A percentile compares a stretch with the other conserved stretches of the same genome.
Conservation (phyloP, 2,113 vertebrate genomes). For the Oryzias celebensis region DNA sequence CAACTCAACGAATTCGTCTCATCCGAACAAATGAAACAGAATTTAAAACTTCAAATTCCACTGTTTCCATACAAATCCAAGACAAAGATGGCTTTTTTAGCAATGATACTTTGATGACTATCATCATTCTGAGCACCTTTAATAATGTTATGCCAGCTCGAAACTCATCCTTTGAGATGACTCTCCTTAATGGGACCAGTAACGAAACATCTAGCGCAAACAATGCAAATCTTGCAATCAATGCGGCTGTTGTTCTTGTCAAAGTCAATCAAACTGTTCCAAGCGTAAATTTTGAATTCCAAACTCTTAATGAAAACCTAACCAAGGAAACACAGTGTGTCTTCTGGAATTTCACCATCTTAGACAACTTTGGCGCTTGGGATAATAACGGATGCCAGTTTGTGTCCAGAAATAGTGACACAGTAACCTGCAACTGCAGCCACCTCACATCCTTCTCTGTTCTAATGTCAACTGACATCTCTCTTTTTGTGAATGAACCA, state of each 20-base stretch:
- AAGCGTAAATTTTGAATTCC: slow-evolving; percentile 71
- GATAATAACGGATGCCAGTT: slow-evolving; percentile 64
- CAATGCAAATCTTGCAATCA: slow-evolving; percentile 53
- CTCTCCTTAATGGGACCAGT: slow-evolving; percentile 7
- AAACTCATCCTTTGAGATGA: slow-evolving; percentile 6
- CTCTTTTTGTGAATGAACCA: too few species aligned
- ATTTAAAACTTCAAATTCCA: slow-evolving; percentile 35
- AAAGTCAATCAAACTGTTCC: slow-evolving; percentile 55
- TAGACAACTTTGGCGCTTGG: slow-evolving; percentile 66
- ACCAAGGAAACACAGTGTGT: slow-evolving; percentile 70
- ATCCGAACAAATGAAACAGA: slow-evolving; percentile 29
- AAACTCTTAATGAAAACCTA: slow-evolving; percentile 66
- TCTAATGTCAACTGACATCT: slow-evolving; percentile 76
- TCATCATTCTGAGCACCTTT: slow-evolving; percentile 69
- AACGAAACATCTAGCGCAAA: slow-evolving; percentile 58
- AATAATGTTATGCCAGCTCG: slow-evolving; percentile 71
- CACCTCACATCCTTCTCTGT: slow-evolving; percentile 87
- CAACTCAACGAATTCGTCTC: slow-evolving; percentile 38
- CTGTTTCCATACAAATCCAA: slow-evolving; percentile 66
- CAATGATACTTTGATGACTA: slow-evolving; percentile 60
- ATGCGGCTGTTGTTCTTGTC: slow-evolving; percentile 78
- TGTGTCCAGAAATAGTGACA: not conserved
- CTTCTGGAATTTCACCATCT: slow-evolving; percentile 79
- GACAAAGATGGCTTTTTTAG: not conserved
- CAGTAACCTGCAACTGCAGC: slow-evolving; percentile 75